These are phyloP conservation scores for Protaetia brevitarsis DNA, from an alignment of 1,140 invertebrate genomes.

Conservation along the genomic window DNA sequence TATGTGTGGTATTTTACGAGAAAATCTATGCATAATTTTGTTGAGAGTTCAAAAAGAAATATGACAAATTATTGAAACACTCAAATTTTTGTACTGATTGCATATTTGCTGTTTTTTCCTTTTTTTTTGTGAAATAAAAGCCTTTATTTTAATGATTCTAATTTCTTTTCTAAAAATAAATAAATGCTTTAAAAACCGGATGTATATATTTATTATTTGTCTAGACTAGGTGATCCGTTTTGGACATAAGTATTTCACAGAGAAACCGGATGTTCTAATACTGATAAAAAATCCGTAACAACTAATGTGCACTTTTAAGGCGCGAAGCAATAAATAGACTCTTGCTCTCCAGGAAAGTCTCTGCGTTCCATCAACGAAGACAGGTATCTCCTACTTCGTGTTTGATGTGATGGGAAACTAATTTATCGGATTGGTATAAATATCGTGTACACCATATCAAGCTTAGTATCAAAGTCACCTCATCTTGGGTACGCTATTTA, in stretches of 20 bases:
- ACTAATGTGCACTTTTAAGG: not conserved
- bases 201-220: too few species aligned
- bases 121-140: too few species aligned
- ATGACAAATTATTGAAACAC: too few species aligned
- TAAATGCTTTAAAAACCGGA: too few species aligned
- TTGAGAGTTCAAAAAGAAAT: too few species aligned
- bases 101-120: too few species aligned
- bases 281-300: not conserved
- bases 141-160: too few species aligned
- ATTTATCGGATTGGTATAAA: constrained; percentile 15
- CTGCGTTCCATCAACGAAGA: not conserved
- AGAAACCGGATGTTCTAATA: constrained; percentile 1
- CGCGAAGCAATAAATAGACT: not conserved
- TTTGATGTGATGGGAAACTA: not conserved
- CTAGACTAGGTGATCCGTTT: not conserved
- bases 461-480: constrained; percentile 3
- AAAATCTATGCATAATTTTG: too few species aligned
- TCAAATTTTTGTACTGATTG: too few species aligned
- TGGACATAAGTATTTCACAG: not conserved
- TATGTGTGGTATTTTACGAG: too few species aligned
- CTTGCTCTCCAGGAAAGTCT: not conserved
- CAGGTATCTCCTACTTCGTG: not conserved
- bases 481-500: not conserved
- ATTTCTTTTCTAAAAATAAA: not conserved
- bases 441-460: not conserved